A percentile compares a stretch with the other conserved stretches of the same genome.
Conservation (phyloP, 2,797 vertebrate genomes). For the Epinephelus awoara region DNA sequence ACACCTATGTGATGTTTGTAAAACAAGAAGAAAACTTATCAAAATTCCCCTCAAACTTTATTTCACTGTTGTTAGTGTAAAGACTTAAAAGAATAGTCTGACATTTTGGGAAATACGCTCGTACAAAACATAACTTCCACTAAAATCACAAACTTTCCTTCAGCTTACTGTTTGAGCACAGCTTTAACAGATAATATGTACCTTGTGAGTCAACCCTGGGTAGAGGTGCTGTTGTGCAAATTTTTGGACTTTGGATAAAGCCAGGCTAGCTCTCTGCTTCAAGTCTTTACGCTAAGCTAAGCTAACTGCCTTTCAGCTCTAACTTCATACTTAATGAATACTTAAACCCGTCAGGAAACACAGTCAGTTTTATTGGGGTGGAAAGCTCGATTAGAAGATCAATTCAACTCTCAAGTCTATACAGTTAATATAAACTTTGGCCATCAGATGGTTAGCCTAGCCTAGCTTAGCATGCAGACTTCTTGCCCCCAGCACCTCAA, state of each 20-base stretch:
- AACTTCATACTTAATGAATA: background rate
- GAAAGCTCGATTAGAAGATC: background rate
- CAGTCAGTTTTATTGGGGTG: background rate
- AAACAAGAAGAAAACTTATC: constrained; percentile 45
- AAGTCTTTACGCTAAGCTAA: background rate
- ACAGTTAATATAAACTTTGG: background rate
- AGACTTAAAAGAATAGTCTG: constrained; percentile 30
- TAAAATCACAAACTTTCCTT: too few species aligned
- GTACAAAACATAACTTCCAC: too few species aligned
- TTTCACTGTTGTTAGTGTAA: constrained; percentile 31
- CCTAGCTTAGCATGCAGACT: background rate
- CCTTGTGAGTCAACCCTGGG: too few species aligned
- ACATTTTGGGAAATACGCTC: constrained; percentile 11
- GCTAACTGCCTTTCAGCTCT: background rate
- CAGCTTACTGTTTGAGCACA: too few species aligned
- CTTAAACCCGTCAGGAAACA: constrained; percentile 12
- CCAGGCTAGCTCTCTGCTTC: background rate
- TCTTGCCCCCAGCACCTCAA: background rate
- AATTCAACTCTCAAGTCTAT: background rate
- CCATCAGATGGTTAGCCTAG: background rate
- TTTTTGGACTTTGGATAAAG: background rate
- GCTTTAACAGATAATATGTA: too few species aligned
- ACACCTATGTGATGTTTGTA: constrained; percentile 54
- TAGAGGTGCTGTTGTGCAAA: background rate
- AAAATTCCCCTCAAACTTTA: constrained; percentile 47